These are phyloP conservation scores for Aplodontia rufa DNA, from an alignment of 2,113 vertebrate genomes.

Conservation along the genomic window DNA sequence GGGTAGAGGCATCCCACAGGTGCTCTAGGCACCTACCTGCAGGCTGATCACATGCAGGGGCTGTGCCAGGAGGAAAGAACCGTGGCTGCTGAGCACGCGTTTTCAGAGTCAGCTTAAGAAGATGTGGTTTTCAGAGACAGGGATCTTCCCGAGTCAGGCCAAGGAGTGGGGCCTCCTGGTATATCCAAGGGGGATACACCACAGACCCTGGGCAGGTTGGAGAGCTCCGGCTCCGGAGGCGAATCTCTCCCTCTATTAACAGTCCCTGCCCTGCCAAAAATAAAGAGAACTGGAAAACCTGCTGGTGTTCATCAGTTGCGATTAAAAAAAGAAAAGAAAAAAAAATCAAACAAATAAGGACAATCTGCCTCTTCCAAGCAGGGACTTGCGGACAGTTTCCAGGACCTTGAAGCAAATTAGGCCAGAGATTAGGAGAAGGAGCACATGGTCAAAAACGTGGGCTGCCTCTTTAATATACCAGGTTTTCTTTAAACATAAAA, in stretches of 20 bases:
- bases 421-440: slow-evolving; percentile 78
- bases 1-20: no score
- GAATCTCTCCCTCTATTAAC: background rate
- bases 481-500: slow-evolving; percentile 84
- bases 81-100: background rate
- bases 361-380: background rate
- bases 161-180: background rate
- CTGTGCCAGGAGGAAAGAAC: no score
- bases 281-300: background rate
- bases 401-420: slow-evolving; percentile 70
- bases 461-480: slow-evolving; percentile 83
- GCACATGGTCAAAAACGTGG: slow-evolving; percentile 75
- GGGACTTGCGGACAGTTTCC: slow-evolving; percentile 3
- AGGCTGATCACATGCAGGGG: background rate
- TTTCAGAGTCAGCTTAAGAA: background rate
- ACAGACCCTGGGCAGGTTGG: background rate
- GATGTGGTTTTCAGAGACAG: background rate
- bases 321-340: background rate
- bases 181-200: background rate
- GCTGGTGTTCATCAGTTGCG: background rate
- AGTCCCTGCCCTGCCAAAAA: background rate
- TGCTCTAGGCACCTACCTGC: accelerated
- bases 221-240: background rate
- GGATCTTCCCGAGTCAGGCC: background rate
- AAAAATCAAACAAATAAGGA: background rate